Base-by-base conservation (phyloP, 1,140 invertebrate species). In the Papilio polyxenes region DNA sequence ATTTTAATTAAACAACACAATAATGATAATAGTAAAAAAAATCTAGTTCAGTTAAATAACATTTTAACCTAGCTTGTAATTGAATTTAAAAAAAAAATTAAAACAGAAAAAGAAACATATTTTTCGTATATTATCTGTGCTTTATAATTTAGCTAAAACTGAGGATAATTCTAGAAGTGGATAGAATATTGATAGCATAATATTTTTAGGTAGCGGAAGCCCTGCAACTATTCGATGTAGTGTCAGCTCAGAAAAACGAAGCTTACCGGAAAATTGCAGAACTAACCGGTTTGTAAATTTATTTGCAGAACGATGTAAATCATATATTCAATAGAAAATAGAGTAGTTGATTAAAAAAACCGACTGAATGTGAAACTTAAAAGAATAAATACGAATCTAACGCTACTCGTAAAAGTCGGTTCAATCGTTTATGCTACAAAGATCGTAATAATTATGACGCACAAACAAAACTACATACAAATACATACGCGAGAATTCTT, bases 131-230 rank as follows among this genome's bases (percentile, higher is more conserved):
- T 56, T 56, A 2, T 51, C 49, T 17, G 2, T 44, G 40, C 40
- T 44, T 44, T 6, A 44, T 44, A 44, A 44, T 59, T n/a, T n/a
- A 59, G 1, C 17, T 59, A 59, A 10, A 9, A 8, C n/a, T 59
- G 7, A 20, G 5, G 53, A 20, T 20, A 59, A 59, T 20, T 59
- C 56, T 59, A 59, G n/a, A 59, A 59, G 9, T 2, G 7, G 17
- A 20, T 20, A 20, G 56, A 59, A 53, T 15, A 15, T 6, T 81
- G 53, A n/a, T 65, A 53, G 40, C 20, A 6, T 20, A 15, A 82
- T 82, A 49, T 85, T 83, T 87, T 59, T 79, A 94, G 93, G 93
- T 94, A 1, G 91, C 91, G 53, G 93, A 94, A 91, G 93, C 93
- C 11, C 85, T 94, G 51, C 92, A 94, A 81, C 85, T 94, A 5